phyloP scores from a whole-genome alignment of 2,888 invertebrate species.

The Aphidoletes aphidimyza region DNA sequence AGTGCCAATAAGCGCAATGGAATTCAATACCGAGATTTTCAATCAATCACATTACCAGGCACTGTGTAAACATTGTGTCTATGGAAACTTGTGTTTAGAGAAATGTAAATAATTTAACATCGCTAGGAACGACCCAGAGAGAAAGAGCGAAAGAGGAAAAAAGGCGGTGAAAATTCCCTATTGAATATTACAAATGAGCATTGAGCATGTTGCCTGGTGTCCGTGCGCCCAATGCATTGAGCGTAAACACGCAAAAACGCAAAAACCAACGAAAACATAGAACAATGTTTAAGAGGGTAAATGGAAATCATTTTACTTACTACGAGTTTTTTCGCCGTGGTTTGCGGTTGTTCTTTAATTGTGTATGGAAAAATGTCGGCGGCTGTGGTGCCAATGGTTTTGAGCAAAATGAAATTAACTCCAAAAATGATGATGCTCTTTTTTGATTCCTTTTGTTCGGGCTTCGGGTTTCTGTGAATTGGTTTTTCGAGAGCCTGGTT shows the following conservation, averaged over 20 bases:
- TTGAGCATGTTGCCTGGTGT: neutral
- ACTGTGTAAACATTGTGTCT: neutral
- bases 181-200: conserved; percentile 8
- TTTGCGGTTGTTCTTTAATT: conserved; percentile 66
- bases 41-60: neutral
- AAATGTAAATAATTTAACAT: conserved; percentile 13
- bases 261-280: conserved; percentile 30
- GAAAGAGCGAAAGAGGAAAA: too few relatives aligned
- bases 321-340: conserved; percentile 66
- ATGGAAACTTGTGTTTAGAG: too few relatives aligned
- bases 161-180: neutral
- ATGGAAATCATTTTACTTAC: conserved; percentile 62
- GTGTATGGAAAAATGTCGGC: conserved; percentile 65
- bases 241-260: neutral
- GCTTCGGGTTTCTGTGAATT: conserved; percentile 1
- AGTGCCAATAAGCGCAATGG: neutral
- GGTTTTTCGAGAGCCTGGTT: conserved; percentile 14
- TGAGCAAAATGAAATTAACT: conserved; percentile 67
- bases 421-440: conserved; percentile 61
- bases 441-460: conserved; percentile 20
- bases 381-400: conserved; percentile 60
- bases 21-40: conserved; percentile 22
- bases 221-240: neutral
- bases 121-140: too few relatives aligned
- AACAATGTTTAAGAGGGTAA: neutral